Evolutionary conservation across 2,888 invertebrate species (phyloP).

Genomic region (Oscheius myriophilus): DNA sequence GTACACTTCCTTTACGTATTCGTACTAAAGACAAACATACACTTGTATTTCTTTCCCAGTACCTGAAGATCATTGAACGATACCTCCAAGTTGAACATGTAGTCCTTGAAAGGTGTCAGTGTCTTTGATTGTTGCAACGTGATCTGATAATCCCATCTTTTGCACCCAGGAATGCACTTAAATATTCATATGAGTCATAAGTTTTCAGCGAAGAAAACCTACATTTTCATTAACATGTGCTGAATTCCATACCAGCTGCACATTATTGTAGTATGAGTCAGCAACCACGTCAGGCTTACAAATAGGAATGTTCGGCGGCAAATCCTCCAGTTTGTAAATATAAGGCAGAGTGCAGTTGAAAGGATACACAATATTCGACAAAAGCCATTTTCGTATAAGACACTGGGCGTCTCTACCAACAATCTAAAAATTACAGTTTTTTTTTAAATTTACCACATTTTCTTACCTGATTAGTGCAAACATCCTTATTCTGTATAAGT

Average conservation of each 20-base stretch:
- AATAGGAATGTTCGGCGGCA: slow-evolving; percentile 43
- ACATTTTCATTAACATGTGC: slow-evolving; percentile 59
- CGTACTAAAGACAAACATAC: slow-evolving; percentile 51
- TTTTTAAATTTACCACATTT: background rate
- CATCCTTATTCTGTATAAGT: slow-evolving; percentile 49
- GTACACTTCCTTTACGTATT: slow-evolving; percentile 65
- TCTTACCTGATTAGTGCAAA: slow-evolving; percentile 45
- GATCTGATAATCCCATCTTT: slow-evolving; percentile 65
- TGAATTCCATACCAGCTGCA: slow-evolving; percentile 64
- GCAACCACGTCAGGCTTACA: slow-evolving; percentile 59
- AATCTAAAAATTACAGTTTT: slow-evolving; percentile 35
- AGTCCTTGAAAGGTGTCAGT: slow-evolving; percentile 52
- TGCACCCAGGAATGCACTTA: slow-evolving; percentile 61
- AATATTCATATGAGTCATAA: slow-evolving; percentile 14
- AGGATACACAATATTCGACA: slow-evolving; percentile 60
- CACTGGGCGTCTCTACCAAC: slow-evolving; percentile 62
- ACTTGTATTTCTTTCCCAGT: background rate
- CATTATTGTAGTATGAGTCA: slow-evolving; percentile 60
- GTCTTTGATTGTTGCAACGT: slow-evolving; percentile 59
- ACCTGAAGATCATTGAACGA: slow-evolving; percentile 67
- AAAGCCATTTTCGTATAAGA: slow-evolving; percentile 64
- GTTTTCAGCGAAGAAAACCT: background rate
- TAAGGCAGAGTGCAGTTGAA: slow-evolving; percentile 67
- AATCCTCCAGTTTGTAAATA: slow-evolving; percentile 39
- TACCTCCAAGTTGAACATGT: slow-evolving; percentile 64